phyloP scores from a whole-genome alignment of 2,797 vertebrate genomes.

The Tarsius wallacei region DNA sequence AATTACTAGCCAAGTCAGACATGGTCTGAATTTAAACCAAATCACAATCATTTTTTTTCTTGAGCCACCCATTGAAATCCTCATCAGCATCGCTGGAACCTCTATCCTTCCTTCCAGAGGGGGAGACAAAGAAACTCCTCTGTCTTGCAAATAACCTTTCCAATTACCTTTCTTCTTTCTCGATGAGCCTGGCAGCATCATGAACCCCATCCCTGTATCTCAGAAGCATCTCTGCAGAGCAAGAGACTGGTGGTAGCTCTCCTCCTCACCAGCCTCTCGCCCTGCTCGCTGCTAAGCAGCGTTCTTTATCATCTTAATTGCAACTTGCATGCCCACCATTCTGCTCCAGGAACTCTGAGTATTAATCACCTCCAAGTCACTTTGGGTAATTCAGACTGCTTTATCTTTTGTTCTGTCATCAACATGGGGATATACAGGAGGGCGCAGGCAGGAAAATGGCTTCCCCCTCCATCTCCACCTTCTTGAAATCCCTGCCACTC shows the following conservation, averaged over 20 bases:
- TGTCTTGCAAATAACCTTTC: slow-evolving; percentile 67
- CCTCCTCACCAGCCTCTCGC: background rate
- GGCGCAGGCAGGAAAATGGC: background rate
- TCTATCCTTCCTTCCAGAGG: background rate
- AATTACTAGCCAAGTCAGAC: slow-evolving; percentile 41
- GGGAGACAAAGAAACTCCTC: slow-evolving; percentile 49
- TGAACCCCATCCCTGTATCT: background rate
- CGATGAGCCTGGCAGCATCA: slow-evolving; percentile 54
- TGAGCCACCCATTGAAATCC: background rate
- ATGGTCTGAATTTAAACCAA: slow-evolving; percentile 59
- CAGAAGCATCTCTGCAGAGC: background rate
- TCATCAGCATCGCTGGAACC: background rate
- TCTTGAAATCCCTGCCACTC: slow-evolving; percentile 11
- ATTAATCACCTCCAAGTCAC: slow-evolving; percentile 85
- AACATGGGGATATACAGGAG: slow-evolving; percentile 29
- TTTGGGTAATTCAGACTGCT: slow-evolving; percentile 42
- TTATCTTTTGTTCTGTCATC: slow-evolving; percentile 72
- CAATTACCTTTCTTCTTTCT: slow-evolving; percentile 26
- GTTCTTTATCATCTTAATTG: slow-evolving; percentile 84
- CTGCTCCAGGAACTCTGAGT: slow-evolving; percentile 59
- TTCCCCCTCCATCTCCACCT: slow-evolving; percentile 37
- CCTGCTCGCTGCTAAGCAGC: slow-evolving; percentile 29
- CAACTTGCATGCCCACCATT: slow-evolving; percentile 69
- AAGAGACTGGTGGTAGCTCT: slow-evolving; percentile 31
- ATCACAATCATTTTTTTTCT: background rate